phyloP scores from a whole-genome alignment of 2,113 vertebrate species.

The Syngnathus typhle region DNA sequence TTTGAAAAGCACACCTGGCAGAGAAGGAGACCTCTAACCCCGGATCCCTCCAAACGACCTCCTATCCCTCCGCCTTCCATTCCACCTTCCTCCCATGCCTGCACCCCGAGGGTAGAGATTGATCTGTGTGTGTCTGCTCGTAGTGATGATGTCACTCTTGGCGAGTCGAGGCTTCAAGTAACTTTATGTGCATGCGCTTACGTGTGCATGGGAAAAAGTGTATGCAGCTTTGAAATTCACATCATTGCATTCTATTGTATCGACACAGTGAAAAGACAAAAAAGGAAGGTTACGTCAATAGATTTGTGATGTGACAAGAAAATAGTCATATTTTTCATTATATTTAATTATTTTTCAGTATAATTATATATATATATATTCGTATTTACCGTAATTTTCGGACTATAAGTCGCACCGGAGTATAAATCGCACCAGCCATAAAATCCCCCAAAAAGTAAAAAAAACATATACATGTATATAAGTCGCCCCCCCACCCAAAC shows the following conservation, averaged over 20 bases:
- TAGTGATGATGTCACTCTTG: slow-evolving; percentile 60
- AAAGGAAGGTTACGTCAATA: too few relatives aligned
- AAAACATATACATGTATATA: too few relatives aligned
- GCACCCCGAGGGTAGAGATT: slow-evolving; percentile 45
- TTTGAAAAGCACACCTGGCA: slow-evolving; percentile 62
- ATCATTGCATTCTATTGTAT: slow-evolving; percentile 9
- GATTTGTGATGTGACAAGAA: too few relatives aligned
- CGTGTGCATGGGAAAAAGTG: slow-evolving; percentile 9
- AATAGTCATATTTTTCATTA: too few relatives aligned
- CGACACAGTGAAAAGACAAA: not conserved
- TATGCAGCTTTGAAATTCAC: slow-evolving; percentile 20
- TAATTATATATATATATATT: too few relatives aligned
- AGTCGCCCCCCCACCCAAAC: too few relatives aligned
- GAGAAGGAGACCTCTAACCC: slow-evolving; percentile 39
- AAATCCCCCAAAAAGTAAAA: too few relatives aligned
- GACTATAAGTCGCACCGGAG: too few relatives aligned
- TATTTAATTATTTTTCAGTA: too few relatives aligned
- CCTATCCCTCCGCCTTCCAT: slow-evolving; percentile 29
- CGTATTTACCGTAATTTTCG: too few relatives aligned
- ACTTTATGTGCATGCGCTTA: slow-evolving; percentile 19
- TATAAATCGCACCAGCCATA: too few relatives aligned
- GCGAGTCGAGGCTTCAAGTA: slow-evolving; percentile 39
- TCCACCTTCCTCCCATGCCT: slow-evolving; percentile 28
- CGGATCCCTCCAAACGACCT: not conserved
- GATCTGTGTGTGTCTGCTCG: slow-evolving; percentile 47